Conservation (phyloP, 1,140 invertebrate species). For the Acromyrmex heyeri region DNA sequence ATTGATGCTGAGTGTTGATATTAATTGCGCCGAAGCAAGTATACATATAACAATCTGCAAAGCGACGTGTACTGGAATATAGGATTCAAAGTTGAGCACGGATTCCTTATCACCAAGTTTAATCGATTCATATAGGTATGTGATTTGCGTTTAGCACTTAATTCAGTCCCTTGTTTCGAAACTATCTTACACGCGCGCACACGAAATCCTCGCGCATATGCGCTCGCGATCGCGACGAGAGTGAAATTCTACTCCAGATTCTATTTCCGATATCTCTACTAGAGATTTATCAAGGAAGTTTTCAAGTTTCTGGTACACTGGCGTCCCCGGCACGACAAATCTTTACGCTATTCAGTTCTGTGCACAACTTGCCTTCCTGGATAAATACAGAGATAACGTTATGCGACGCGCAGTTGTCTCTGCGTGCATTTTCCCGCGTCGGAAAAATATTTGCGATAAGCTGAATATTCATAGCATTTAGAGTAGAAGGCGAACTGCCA, state of each 20-base stretch:
- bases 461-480: conserved; percentile 16
- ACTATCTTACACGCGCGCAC: background rate
- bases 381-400: conserved; percentile 29
- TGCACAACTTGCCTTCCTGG: conserved; percentile 34
- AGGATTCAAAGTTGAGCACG: background rate
- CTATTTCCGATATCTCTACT: conserved; percentile 46
- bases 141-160: conserved; percentile 32
- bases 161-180: conserved; percentile 26
- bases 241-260: conserved; percentile 51
- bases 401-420: conserved; percentile 13
- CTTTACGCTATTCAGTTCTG: conserved; percentile 39
- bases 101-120: conserved; percentile 34
- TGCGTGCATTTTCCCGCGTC: conserved; percentile 27
- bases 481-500: background rate
- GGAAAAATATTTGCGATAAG: conserved; percentile 12
- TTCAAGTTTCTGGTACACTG: conserved; percentile 37
- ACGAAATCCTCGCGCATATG: background rate
- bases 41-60: background rate
- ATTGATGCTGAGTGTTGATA: background rate
- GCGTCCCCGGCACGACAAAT: conserved; percentile 30
- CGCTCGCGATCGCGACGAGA: conserved; percentile 1
- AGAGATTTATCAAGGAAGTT: conserved; percentile 60
- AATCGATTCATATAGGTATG: conserved; percentile 34
- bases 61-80: background rate
- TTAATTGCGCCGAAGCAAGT: background rate